Base-by-base conservation (phyloP, 2,113 vertebrate genomes). In the Poeciliopsis turrubarensis region DNA sequence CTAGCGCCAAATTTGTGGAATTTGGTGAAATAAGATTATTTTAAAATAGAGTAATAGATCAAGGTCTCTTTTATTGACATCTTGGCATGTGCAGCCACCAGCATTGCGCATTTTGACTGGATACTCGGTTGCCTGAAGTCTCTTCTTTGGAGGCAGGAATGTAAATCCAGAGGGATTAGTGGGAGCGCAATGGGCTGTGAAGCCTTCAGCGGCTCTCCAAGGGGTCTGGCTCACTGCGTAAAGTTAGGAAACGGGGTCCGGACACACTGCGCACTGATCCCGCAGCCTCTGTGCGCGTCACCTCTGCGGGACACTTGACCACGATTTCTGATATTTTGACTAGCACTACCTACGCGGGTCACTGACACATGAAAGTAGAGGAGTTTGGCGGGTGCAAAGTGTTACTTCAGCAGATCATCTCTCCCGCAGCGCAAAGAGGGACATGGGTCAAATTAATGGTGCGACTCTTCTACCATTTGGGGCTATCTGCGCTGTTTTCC, bases 401-500 rank as follows among this genome's bases (percentile, higher is more conserved):
- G 71, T 77, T 51, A 69, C 66, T 61, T 11, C 37, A 67, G 41
- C 67, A 31, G 22, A 80, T 70, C 75, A 64, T 78, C 79, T 57
- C 72, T 80, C 79, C 79, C 79, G 68, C 61, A 86, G 83, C 39
- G 70, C 82, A 78, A 66, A 78, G 72, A 67, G 80, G 87, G 93
- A 92, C 84, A 95, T 94, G 94, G 91, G 81, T 89, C 89, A 89
- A 6, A 71, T 92, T 83, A 80, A 83, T 82, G 86, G 86, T 76
- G 88, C 87, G 71, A 34, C 86, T 83, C 85, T 93, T 60, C 79
- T 94, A 80, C 83, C 82, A 47, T 83, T 93, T 72, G 85, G 86
- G 60, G 89, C 91, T 2, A 74, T 93, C 30, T 91, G 85, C 34
- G 81, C 82, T n/a, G 70, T 89, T 86, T 79, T 93, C 66, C 78